Evolutionary conservation across 35 echinoderm and acorn worm genomes (phyloP), one percentile per base, ranked within the genome.

Genomic region (Holothuria glaberrima): DNA sequence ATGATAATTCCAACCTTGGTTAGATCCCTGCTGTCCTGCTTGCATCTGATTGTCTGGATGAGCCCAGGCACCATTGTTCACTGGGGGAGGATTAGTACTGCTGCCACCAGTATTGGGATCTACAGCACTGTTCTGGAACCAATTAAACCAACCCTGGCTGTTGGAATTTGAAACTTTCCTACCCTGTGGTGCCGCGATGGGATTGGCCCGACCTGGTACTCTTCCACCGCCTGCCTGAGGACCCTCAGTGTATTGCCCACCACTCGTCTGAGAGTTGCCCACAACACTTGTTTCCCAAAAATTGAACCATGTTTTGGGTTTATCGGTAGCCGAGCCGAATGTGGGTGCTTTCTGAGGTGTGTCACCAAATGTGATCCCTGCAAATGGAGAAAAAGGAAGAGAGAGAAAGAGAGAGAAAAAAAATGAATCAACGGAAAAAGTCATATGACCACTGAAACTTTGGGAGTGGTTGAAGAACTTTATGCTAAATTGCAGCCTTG

Each of bases 101-200:
- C 48, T 58, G 48, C 48, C 79, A 24, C 35, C 48, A 21, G 12
- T 33, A 19, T 26, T 38, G 30, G 79, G 79, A 57, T 82, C 79
- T 16, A 82, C 79, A 12, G 79, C 79, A 60, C 79, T 82, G 79
- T 82, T 82, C 48, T 82, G 79, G 79, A 82, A 82, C 79, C 79
- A 82, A 17, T 82, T n/a, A 48, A 82, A 82, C 22, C 44, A 12
- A 24, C 79, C 26, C 7, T 29, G 21, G 12, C 30, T n/a, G 48
- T 60, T 60, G 18, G 12, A 50, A 7, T 60, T 50, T 26, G 19
- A 26, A 24, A 27, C 79, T 12, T 48, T 21, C 17, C 48, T 25
- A 20, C 79, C 48, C 12, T 30, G 57, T 82, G n/a, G 79, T 13
- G 48, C 79, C 12, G 50, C 79, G 9, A 25, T 18, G 7, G 24